Percentiles rank a stretch among this genome's conserved stretches.
Evolutionary conservation across 1,140 invertebrate genomes (phyloP).

Genomic region (Phenacoccus solenopsis): DNA sequence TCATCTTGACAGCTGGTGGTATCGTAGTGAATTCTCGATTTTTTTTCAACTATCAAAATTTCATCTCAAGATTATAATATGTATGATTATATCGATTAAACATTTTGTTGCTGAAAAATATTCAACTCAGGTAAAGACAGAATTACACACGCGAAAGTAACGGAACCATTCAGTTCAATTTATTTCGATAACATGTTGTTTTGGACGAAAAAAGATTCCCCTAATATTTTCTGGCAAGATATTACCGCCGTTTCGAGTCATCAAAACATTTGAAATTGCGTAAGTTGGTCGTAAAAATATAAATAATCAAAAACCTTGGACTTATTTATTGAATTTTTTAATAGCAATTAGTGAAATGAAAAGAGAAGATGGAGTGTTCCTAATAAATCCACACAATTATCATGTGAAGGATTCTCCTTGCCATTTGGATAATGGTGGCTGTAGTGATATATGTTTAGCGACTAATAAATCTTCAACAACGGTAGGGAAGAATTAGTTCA

Average conservation of each 20-base stretch:
- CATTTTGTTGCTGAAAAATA: background rate
- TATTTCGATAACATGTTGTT: slow-evolving; percentile 11
- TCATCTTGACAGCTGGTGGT: no score
- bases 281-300: no score
- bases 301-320: no score
- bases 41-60: no score
- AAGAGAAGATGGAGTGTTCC: background rate
- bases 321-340: no score
- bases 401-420: slow-evolving; percentile 36
- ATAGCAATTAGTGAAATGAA: no score
- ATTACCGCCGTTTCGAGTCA: background rate
- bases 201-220: background rate
- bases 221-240: background rate
- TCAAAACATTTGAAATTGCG: background rate
- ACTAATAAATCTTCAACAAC: slow-evolving; percentile 18
- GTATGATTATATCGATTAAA: no score
- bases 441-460: slow-evolving; percentile 25
- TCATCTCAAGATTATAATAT: background rate
- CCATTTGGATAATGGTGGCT: slow-evolving; percentile 48
- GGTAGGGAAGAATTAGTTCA: slow-evolving; percentile 18
- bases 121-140: background rate
- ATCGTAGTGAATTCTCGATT: no score
- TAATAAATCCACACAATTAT: background rate
- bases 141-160: background rate
- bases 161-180: slow-evolving; percentile 7